Percentiles rank a stretch among this genome's conserved stretches.
These are phyloP conservation scores for Aurelia coerulea DNA, from an alignment of 30 jellyfish, hydroid and myxozoan species.

Conservation along the genomic window DNA sequence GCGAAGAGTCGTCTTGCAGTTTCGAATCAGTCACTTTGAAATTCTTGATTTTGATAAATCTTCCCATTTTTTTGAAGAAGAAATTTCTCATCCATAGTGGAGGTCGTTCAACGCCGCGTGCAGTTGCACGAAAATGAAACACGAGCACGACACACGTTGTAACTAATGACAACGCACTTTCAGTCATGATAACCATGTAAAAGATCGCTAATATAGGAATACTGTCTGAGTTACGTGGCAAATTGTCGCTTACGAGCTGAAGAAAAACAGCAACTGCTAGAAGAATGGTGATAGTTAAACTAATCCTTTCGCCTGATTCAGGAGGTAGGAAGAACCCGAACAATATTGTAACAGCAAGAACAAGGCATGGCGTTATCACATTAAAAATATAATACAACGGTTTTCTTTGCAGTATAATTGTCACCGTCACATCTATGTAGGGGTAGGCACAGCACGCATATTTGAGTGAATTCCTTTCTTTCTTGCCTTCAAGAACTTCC, in stretches of 20 bases:
- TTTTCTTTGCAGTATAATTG: slow-evolving; percentile 64
- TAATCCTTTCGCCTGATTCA: slow-evolving; percentile 94
- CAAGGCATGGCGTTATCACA: slow-evolving; percentile 92
- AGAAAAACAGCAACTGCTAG: slow-evolving; percentile 95
- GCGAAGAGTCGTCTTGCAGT: background rate
- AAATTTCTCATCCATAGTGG: slow-evolving; percentile 83
- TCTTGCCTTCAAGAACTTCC: slow-evolving; percentile 56
- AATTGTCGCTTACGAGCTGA: slow-evolving; percentile 82
- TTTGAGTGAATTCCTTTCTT: slow-evolving; percentile 35
- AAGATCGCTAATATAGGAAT: slow-evolving; percentile 82
- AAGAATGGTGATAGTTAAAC: slow-evolving; percentile 83
- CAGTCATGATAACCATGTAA: slow-evolving; percentile 93
- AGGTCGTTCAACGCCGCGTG: slow-evolving; percentile 71
- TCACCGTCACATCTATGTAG: slow-evolving; percentile 79
- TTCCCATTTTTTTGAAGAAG: slow-evolving; percentile 59
- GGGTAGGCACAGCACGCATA: slow-evolving; percentile 89
- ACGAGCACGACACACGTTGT: slow-evolving; percentile 91
- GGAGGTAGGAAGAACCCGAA: slow-evolving; percentile 97
- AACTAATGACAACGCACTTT: slow-evolving; percentile 83
- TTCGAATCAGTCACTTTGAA: slow-evolving; percentile 11
- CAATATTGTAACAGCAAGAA: slow-evolving; percentile 63
- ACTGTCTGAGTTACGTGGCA: slow-evolving; percentile 92
- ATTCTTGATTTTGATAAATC: slow-evolving; percentile 43
- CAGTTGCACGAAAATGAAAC: slow-evolving; percentile 73
- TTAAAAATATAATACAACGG: slow-evolving; percentile 88